Percentiles rank a stretch among this genome's conserved stretches.
phyloP scores from a whole-genome alignment of 2,888 invertebrate species.

The Lamellibrachia columna region DNA sequence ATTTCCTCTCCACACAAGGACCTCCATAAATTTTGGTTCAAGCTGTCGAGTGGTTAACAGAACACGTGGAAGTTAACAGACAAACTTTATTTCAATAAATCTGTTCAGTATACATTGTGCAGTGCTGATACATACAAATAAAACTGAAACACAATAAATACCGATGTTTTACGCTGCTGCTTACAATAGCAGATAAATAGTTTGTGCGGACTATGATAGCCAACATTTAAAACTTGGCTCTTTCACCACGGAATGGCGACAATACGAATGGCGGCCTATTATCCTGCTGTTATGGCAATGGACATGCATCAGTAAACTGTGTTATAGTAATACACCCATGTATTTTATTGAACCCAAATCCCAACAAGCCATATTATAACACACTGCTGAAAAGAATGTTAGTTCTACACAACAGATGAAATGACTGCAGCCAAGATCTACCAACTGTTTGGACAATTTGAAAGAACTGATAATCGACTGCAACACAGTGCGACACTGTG shows the following conservation, averaged over 20 bases:
- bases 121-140: background rate
- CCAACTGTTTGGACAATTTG: background rate
- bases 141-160: background rate
- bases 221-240: background rate
- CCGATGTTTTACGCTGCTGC: background rate
- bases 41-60: background rate
- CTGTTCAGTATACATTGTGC: background rate
- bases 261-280: background rate
- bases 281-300: background rate
- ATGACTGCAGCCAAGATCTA: background rate
- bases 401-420: background rate
- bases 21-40: background rate
- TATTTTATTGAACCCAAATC: background rate
- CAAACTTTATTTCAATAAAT: background rate
- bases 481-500: background rate
- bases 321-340: background rate
- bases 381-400: background rate
- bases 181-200: background rate
- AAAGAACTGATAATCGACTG: background rate
- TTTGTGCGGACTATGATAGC: background rate
- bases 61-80: background rate
- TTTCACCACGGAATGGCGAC: background rate
- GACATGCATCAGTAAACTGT: background rate
- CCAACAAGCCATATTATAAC: background rate
- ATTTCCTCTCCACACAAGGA: background rate